Conservation (phyloP, 2,888 invertebrate genomes). For the Meloe dianella region DNA sequence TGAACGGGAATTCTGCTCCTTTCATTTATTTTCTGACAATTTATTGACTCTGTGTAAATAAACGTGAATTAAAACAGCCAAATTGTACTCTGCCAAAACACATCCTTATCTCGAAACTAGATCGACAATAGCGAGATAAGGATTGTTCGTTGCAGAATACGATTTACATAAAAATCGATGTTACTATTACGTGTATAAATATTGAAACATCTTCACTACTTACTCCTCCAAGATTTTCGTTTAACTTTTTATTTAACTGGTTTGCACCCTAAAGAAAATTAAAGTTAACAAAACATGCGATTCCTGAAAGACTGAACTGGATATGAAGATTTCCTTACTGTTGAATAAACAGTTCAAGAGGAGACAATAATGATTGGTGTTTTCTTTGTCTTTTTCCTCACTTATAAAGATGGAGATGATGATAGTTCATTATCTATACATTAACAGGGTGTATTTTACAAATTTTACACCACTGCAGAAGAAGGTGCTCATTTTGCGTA, state of each 20-base stretch:
- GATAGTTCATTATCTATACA: too few species aligned
- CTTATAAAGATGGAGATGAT: not conserved
- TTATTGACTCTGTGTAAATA: constrained; percentile 30
- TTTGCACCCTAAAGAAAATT: constrained; percentile 20
- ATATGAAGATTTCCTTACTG: constrained; percentile 35
- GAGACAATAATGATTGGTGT: constrained; percentile 43
- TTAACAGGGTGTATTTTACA: not conserved
- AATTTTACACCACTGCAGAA: not conserved
- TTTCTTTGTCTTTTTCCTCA: not conserved
- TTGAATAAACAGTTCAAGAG: constrained; percentile 43
- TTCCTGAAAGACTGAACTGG: constrained; percentile 29
- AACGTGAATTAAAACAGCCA: constrained; percentile 6
- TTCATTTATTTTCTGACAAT: constrained; percentile 19
- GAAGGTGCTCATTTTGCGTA: too few species aligned
- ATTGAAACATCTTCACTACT: constrained; percentile 9
- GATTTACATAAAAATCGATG: constrained; percentile 9
- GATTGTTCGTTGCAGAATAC: not conserved
- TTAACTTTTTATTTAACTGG: constrained; percentile 33
- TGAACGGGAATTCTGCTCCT: not conserved
- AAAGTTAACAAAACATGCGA: not conserved
- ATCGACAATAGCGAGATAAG: not conserved
- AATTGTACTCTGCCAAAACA: not conserved
- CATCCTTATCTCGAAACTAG: not conserved
- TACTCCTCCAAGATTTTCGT: constrained; percentile 27
- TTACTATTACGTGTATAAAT: constrained; percentile 22